Evolutionary conservation across 2,113 vertebrate species (phyloP).

Genomic region (Microtus montanus): DNA sequence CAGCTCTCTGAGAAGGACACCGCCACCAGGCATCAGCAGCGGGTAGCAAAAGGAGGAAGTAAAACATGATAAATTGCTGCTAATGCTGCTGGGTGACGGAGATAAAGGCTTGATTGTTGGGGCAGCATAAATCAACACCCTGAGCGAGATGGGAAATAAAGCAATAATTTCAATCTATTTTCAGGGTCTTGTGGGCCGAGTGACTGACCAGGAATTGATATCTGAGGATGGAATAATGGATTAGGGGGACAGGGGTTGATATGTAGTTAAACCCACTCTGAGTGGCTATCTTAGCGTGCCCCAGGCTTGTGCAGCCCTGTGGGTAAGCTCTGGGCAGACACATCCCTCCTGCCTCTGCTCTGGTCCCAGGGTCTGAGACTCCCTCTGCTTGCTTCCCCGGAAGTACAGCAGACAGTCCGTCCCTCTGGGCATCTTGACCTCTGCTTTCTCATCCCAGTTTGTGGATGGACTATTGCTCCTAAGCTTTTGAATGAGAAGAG

Average conservation of each 20-base stretch:
- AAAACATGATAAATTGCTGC: constrained; percentile 83
- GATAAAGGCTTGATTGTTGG: constrained; percentile 88
- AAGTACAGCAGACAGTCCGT: neutral
- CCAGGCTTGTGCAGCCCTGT: neutral
- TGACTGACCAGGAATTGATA: constrained; percentile 66
- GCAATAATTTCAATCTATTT: constrained; percentile 78
- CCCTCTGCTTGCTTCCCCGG: neutral
- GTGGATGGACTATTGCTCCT: neutral
- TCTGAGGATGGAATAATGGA: constrained; percentile 49
- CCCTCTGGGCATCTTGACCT: neutral
- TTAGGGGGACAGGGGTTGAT: constrained; percentile 26
- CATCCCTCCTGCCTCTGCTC: neutral
- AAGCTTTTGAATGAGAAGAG: neutral
- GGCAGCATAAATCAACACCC: constrained; percentile 85
- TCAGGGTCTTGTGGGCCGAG: constrained; percentile 75
- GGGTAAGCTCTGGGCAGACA: constrained; percentile 39
- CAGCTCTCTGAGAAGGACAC: constrained; percentile 23
- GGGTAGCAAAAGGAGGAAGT: constrained; percentile 65
- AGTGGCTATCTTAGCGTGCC: neutral
- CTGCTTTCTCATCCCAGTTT: neutral
- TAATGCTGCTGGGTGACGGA: constrained; percentile 86
- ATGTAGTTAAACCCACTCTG: neutral
- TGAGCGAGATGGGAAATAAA: constrained; percentile 81
- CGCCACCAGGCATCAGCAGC: neutral
- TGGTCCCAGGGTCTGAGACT: neutral